phyloP scores from a whole-genome alignment of 2,888 invertebrate species.

The Leptodirus hochenwartii region DNA sequence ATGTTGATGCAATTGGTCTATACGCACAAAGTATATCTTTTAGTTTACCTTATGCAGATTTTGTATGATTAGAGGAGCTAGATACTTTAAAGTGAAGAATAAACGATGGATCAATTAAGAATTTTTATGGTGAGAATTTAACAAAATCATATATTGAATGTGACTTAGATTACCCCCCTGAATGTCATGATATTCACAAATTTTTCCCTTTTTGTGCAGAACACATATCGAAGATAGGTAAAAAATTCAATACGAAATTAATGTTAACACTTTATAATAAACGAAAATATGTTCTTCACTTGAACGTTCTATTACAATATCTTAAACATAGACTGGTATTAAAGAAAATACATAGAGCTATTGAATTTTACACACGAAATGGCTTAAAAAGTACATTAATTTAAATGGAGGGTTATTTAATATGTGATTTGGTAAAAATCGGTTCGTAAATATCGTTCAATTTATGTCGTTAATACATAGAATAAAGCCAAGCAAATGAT shows the following conservation, averaged over 20 bases:
- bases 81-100: neutral
- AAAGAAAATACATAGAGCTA: conserved; percentile 9
- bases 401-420: conserved; percentile 3
- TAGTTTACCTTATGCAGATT: conserved; percentile 2
- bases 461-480: conserved; percentile 1
- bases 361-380: conserved; percentile 5
- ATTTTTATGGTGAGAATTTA: conserved; percentile 2
- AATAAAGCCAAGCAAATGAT: no score
- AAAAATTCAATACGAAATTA: conserved; percentile 4
- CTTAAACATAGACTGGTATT: conserved; percentile 5
- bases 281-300: conserved; percentile 3
- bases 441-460: conserved; percentile 3
- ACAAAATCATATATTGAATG: neutral
- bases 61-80: conserved; percentile 1
- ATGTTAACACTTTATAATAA: conserved; percentile 4
- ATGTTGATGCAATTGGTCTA: conserved; percentile 2
- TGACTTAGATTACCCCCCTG: neutral
- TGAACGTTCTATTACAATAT: conserved; percentile 1
- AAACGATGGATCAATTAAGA: neutral
- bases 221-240: no score
- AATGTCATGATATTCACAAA: conserved; percentile 1
- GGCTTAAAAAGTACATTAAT: conserved; percentile 3
- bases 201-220: conserved; percentile 5
- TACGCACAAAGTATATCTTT: conserved; percentile 1
- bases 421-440: no score